These are phyloP conservation scores for Drosophila affinis DNA, from an alignment of 2,888 invertebrate genomes.

Conservation along the genomic window DNA sequence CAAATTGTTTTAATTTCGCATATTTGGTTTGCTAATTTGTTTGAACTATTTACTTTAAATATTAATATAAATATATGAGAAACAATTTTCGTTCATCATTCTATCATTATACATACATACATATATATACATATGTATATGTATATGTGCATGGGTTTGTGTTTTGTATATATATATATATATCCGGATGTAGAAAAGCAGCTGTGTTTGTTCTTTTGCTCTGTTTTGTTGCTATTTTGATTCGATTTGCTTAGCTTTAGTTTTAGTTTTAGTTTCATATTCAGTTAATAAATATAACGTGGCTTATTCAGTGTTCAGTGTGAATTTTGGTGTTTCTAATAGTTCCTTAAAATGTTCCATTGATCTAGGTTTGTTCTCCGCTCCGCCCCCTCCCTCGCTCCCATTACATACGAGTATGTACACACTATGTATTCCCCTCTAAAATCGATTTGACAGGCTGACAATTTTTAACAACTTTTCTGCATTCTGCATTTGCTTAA, in stretches of 20 bases:
- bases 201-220: conserved; percentile 52
- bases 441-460: conserved; percentile 36
- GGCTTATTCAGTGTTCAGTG: conserved; percentile 77
- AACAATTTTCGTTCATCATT: conserved; percentile 67
- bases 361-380: conserved; percentile 34
- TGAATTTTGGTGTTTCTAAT: conserved; percentile 71
- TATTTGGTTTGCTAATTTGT: conserved; percentile 80
- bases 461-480: conserved; percentile 15
- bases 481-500: conserved; percentile 29
- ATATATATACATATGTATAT: conserved; percentile 24
- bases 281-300: conserved; percentile 78
- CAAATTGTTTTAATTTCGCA: conserved; percentile 56
- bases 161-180: conserved; percentile 22
- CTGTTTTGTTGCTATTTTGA: conserved; percentile 40
- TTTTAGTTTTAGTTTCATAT: conserved; percentile 63
- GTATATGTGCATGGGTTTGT: conserved; percentile 14
- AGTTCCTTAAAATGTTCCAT: conserved; percentile 38
- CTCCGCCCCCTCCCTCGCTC: conserved; percentile 3
- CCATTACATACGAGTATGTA: neutral
- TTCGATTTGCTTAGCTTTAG: conserved; percentile 51
- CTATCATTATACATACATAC: conserved; percentile 39
- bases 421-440: neutral
- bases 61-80: conserved; percentile 76
- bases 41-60: conserved; percentile 71
- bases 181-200: conserved; percentile 70